Base-by-base conservation (phyloP, 2,888 invertebrate genomes). In the Cataglyphis altisquamis region DNA sequence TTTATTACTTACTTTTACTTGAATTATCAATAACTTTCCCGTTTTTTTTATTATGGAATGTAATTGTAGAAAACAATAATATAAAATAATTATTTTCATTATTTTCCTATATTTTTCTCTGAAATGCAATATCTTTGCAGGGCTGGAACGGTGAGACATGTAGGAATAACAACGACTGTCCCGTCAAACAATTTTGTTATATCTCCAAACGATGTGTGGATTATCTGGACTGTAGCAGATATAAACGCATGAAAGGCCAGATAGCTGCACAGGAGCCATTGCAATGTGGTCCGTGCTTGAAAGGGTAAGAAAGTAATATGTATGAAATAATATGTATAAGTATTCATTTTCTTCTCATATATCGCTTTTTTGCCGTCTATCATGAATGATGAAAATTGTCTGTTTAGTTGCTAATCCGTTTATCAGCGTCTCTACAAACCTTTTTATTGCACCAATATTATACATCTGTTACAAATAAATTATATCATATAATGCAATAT, bases 261-360 rank as follows among this genome's bases (percentile, higher is more conserved):
- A 41, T 1, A 29, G 29, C 8, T 0, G 12, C 29, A 12, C n/a
- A 15, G 1, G 15, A 25, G 1, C 21, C 41, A 21, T 45, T 8
- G 21, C 60, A 73, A 21, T 73, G 73, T 15, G 73, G 73, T n/a
- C 29, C 60, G 12, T 73, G 73, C 12, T 8, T 45, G 1, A 12
- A 10, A 18, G 73, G 60, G 73, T 73, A 73, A 73, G 60, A 41
- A 25, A 41, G 10, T 25, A 62, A 32, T 32, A 32, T 32, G 32
- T 18, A 29, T 29, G 0, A n/a, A 32, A 32, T 32, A 32, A 32
- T 5, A 32, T 32, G 6, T 6, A 32, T 32, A 32, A 32, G 32
- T 32, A 39, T 41, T 12, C 15, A 25, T 12, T 41, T 66, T 45
- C 25, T 21, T 66, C 12, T 66, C 12, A 18, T 32, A 62, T 32